A percentile compares a stretch with the other conserved stretches of the same genome.
Conservation (phyloP, 1,140 invertebrate species). For the Brachionus asplanchnoidis region DNA sequence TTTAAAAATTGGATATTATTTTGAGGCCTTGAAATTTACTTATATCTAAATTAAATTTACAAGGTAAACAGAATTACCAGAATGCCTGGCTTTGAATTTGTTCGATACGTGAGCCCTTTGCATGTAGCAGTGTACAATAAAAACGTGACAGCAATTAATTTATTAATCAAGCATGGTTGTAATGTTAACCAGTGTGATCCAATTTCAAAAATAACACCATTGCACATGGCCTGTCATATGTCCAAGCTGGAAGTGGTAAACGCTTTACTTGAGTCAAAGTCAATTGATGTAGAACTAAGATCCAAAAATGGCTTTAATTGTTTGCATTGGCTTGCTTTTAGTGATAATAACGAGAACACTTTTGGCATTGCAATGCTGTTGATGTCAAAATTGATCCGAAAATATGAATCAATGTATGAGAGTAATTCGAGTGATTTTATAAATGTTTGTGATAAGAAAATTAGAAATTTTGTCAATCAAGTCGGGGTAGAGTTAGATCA, state of each 20-base stretch:
- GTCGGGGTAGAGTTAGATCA: neutral
- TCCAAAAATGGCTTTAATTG: conserved; percentile 35
- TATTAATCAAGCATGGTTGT: neutral
- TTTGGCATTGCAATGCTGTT: conserved; percentile 1
- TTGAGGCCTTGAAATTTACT: no score
- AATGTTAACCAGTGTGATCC: conserved; percentile 36
- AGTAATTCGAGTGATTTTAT: conserved; percentile 22
- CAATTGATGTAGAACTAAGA: neutral
- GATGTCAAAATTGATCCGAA: neutral
- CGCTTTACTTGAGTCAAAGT: neutral
- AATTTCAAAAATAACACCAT: neutral
- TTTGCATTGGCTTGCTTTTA: conserved; percentile 22
- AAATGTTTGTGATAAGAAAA: neutral
- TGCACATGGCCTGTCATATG: conserved; percentile 34
- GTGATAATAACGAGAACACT: conserved; percentile 3
- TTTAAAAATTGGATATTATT: no score
- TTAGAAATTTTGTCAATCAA: conserved; percentile 10
- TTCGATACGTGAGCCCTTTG: neutral
- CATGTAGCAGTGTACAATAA: conserved; percentile 2
- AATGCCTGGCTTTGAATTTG: conserved; percentile 18
- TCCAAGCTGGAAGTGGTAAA: neutral
- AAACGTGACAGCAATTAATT: conserved; percentile 16
- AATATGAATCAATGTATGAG: conserved; percentile 20
- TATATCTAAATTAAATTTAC: no score
- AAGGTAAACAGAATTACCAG: neutral